A percentile compares a stretch with the other conserved stretches of the same genome.
Evolutionary conservation across 2,113 vertebrate species (phyloP).

Genomic region (Fulica atra): DNA sequence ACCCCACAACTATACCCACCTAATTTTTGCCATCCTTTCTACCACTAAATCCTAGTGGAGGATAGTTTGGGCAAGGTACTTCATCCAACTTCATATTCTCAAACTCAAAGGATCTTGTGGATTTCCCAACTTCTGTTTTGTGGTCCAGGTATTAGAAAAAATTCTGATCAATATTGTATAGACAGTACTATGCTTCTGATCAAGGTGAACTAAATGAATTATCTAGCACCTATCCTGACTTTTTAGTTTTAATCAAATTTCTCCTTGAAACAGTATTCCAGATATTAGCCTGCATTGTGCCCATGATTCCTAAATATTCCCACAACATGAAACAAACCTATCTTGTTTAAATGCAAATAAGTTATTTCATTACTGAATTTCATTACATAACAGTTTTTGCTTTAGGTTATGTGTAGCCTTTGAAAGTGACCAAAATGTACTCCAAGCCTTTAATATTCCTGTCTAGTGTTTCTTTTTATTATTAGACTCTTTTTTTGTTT

Average conservation of each 20-base stretch:
- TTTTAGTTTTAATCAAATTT: background rate
- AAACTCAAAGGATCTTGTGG: background rate
- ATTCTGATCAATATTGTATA: background rate
- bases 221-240: background rate
- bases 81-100: background rate
- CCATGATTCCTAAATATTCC: background rate
- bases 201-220: background rate
- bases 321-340: background rate
- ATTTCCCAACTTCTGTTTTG: background rate
- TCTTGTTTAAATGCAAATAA: background rate
- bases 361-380: background rate
- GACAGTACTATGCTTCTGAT: background rate
- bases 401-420: background rate
- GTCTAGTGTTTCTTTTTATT: background rate
- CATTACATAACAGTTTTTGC: background rate
- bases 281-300: background rate
- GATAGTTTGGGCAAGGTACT: background rate
- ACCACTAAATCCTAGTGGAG: background rate
- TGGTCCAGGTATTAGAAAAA: background rate
- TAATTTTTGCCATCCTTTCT: background rate
- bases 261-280: background rate
- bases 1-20: background rate
- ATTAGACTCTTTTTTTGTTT: conserved; percentile 22
- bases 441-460: background rate
- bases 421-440: background rate